Evolutionary conservation across 2,113 vertebrate genomes (phyloP).

Genomic region (Aramus guarauna): DNA sequence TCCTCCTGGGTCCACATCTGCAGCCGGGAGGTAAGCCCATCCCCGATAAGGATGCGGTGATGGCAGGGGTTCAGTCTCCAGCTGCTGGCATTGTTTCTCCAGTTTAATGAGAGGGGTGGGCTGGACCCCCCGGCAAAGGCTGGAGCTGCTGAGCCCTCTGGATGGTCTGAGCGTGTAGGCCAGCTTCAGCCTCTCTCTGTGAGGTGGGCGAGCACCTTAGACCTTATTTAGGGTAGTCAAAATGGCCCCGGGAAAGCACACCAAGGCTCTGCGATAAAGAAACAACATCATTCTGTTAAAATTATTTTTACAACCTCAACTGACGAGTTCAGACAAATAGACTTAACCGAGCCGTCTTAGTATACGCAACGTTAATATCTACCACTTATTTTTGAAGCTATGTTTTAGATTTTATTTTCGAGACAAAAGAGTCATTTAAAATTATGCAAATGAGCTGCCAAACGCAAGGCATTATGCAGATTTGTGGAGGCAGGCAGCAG

Average conservation of each 20-base stretch:
- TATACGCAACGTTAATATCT: neutral
- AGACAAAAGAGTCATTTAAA: slow-evolving; percentile 51
- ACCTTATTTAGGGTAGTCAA: neutral
- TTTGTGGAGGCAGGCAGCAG: slow-evolving; percentile 16
- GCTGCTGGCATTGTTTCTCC: neutral
- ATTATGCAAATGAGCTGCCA: slow-evolving; percentile 47
- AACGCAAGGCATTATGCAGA: slow-evolving; percentile 17
- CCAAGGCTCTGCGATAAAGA: neutral
- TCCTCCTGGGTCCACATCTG: neutral
- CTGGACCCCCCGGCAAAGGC: neutral
- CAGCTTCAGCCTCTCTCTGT: neutral
- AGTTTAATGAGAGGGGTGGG: neutral
- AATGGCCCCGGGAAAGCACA: neutral
- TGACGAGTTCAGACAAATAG: neutral
- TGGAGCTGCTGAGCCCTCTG: neutral
- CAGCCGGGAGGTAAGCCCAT: neutral
- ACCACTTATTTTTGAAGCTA: neutral
- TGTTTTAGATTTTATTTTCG: slow-evolving; percentile 8
- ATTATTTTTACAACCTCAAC: neutral
- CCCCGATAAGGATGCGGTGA: neutral
- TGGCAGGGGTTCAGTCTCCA: neutral
- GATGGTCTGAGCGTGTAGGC: neutral
- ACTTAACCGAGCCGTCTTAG: neutral
- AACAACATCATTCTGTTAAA: neutral
- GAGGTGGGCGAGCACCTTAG: neutral